phyloP scores from a whole-genome alignment of 2,113 vertebrate genomes.

The Lanius ludovicianus region DNA sequence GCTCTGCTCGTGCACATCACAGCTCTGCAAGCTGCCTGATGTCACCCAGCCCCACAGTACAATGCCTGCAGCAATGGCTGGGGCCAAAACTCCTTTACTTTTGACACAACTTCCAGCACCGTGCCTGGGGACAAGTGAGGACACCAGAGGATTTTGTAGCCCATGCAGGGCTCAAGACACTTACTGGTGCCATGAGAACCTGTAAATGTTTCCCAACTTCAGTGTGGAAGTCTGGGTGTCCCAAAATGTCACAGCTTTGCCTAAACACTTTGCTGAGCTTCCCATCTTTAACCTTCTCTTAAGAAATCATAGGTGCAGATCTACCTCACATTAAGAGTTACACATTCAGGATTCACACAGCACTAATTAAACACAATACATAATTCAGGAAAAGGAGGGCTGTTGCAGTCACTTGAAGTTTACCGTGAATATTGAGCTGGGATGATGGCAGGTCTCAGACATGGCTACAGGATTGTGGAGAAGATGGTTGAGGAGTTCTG shows the following conservation, averaged over 20 bases:
- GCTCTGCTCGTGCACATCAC: not conserved
- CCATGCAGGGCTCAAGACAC: not conserved
- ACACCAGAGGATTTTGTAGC: not conserved
- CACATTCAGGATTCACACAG: not conserved
- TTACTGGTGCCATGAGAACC: not conserved
- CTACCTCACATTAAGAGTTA: not conserved
- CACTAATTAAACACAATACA: not conserved
- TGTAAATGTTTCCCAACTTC: not conserved
- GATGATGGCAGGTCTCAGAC: not conserved
- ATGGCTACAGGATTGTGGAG: not conserved
- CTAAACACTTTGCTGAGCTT: not conserved
- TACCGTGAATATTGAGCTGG: not conserved
- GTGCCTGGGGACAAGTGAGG: not conserved
- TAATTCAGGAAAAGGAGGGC: not conserved
- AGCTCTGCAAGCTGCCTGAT: not conserved
- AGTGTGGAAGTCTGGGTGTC: not conserved
- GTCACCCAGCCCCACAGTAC: fast-evolving
- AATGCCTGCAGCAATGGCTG: not conserved
- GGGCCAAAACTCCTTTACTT: not conserved
- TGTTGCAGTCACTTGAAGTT: not conserved
- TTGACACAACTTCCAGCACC: not conserved
- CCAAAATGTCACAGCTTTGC: not conserved
- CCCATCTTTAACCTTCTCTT: not conserved
- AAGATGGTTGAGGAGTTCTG: not conserved
- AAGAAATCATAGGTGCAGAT: not conserved